Evolutionary conservation across 1,140 invertebrate species (phyloP), one percentile per base, ranked within the genome.

Genomic region (Bombus balteatus): DNA sequence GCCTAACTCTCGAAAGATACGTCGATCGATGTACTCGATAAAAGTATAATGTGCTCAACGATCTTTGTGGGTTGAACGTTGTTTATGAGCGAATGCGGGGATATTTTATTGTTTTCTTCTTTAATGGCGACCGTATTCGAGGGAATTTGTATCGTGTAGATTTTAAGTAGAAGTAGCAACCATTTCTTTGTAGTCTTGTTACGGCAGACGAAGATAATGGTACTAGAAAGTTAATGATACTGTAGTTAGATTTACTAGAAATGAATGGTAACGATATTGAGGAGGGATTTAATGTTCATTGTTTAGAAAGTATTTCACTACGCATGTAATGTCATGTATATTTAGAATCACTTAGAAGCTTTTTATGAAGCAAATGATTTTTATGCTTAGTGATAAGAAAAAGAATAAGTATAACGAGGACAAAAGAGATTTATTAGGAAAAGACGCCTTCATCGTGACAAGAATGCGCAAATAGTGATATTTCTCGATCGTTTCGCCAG

Each of bases 401-500:
- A 37, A 28, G 25, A 22, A 2, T 18, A 66, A 15, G 3, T 13
- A 15, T 22, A 22, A 32, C 25, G 32, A 39, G 25, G 8, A 12
- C 8, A 75, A 53, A 25, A 5, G 43, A 57, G 73, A 57, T 75
- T 75, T 57, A 57, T 53, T 37, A 28, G 15, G 32, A 15, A 10
- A 39, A 37, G 34, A 76, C 4, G 3, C 9, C n/a, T 65, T 43
- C 28, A 25, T 65, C 18, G n/a, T 53, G n/a, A 5, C 25, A 25
- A 32, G 59, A 77, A 77, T 22, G 47, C 62, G 75, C 75, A 59
- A 65, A 59, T 65, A 78, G n/a, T 13, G 75, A 78, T 78, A 78
- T 78, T 78, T 78, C 75, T 65, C 22, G 75, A 65, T 78, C 39
- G 59, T 65, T 78, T 39, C 28, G 39, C 75, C 57, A 66, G 59